phyloP scores from a whole-genome alignment of 37 sponge, comb jelly and placozoan genomes.

The Agelas oroides region DNA sequence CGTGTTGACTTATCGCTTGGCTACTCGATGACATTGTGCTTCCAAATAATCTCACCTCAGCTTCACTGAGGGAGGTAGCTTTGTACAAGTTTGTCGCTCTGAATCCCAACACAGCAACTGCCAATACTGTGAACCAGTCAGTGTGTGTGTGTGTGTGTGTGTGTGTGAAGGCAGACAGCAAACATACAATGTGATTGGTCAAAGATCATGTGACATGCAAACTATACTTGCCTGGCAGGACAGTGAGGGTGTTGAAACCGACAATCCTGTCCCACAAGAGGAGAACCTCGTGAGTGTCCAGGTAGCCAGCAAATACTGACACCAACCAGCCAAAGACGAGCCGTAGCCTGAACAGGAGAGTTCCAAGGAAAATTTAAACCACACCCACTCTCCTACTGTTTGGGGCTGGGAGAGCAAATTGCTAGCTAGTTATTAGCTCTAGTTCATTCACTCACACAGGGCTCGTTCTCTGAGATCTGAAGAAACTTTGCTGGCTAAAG shows the following conservation, averaged over 20 bases:
- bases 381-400: no score
- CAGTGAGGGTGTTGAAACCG: slow-evolving; percentile 73
- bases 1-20: no score
- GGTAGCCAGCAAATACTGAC: slow-evolving; percentile 85
- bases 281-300: slow-evolving; percentile 76
- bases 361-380: no score
- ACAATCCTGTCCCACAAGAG: slow-evolving; percentile 90
- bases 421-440: no score
- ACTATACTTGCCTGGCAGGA: slow-evolving; percentile 48
- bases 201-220: not conserved
- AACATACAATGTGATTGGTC: no score
- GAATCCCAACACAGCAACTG: slow-evolving; percentile 84
- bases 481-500: no score
- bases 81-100: slow-evolving; percentile 79
- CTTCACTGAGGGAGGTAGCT: slow-evolving; percentile 61
- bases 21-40: no score
- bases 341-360: slow-evolving; percentile 33
- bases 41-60: slow-evolving; percentile 48
- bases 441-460: no score
- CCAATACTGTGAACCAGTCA: slow-evolving; percentile 56
- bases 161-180: no score
- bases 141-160: no score
- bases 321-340: slow-evolving; percentile 86
- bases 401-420: no score
- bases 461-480: no score